phyloP scores from a whole-genome alignment of 2,888 invertebrate species.

The Epinotia demarniana region DNA sequence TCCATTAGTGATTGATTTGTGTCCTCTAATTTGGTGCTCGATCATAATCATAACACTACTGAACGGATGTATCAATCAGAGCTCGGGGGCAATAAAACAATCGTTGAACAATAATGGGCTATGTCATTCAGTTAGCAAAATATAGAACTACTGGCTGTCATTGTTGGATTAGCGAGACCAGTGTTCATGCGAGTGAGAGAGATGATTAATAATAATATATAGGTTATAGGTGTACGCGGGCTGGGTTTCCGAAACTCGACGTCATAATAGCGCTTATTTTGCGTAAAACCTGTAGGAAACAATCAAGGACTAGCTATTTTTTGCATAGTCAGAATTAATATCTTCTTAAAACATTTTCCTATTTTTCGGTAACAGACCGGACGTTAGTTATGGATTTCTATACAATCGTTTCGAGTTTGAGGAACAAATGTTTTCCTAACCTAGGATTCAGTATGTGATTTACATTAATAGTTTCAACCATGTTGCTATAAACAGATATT shows the following conservation, averaged over 20 bases:
- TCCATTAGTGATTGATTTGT: neutral
- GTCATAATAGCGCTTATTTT: too few relatives aligned
- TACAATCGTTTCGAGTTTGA: neutral
- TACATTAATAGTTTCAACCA: neutral
- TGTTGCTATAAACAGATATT: neutral
- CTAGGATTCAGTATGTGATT: neutral
- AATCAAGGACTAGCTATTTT: too few relatives aligned
- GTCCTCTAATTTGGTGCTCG: neutral
- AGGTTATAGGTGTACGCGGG: too few relatives aligned
- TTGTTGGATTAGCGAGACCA: neutral
- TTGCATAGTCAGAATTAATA: too few relatives aligned
- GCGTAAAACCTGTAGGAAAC: too few relatives aligned
- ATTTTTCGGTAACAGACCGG: too few relatives aligned
- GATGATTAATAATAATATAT: too few relatives aligned
- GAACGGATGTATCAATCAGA: neutral
- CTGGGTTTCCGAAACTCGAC: too few relatives aligned
- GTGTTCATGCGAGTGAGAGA: neutral
- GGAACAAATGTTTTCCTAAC: neutral
- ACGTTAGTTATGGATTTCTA: too few relatives aligned
- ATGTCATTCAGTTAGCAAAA: neutral
- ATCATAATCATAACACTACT: neutral
- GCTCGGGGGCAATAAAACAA: neutral
- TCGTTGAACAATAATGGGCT: neutral
- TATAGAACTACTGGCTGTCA: neutral
- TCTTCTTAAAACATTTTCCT: too few relatives aligned